phyloP scores from a whole-genome alignment of 2,797 vertebrate genomes.

The Lemur catta region DNA sequence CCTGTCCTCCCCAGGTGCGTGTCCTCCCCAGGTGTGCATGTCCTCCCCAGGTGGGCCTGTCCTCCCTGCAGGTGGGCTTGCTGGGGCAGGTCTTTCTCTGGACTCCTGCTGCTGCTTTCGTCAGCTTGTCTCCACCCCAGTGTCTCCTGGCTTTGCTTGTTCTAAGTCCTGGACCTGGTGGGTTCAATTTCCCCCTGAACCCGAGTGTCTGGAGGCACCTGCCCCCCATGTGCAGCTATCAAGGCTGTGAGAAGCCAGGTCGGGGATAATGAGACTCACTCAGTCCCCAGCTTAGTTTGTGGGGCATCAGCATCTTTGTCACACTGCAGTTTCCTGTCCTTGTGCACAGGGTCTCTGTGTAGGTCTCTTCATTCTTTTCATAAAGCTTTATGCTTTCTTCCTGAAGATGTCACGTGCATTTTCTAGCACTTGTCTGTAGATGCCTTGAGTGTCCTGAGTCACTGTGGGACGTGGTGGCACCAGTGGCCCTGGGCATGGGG shows the following conservation, averaged over 20 bases:
- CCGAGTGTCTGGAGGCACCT: neutral
- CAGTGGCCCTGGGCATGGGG: neutral
- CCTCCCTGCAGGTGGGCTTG: neutral
- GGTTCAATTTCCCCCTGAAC: neutral
- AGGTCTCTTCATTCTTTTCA: neutral
- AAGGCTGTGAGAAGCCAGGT: neutral
- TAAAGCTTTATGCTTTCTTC: neutral
- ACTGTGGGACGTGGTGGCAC: neutral
- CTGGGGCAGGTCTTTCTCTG: neutral
- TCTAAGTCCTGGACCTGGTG: neutral
- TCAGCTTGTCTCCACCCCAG: neutral
- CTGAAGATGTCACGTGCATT: neutral
- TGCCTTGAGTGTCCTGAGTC: neutral
- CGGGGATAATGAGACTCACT: accelerated
- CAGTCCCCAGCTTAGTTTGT: neutral
- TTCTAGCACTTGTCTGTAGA: neutral
- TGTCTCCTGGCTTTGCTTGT: neutral
- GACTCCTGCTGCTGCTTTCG: neutral
- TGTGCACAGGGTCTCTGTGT: neutral
- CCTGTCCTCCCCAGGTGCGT: too few species aligned
- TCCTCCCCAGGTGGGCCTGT: neutral
- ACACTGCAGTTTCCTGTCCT: neutral
- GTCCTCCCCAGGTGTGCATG: too few species aligned
- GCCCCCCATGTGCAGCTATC: accelerated
- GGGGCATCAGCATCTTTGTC: accelerated